These are phyloP conservation scores for Lasiurus borealis DNA, from an alignment of 2,113 vertebrate species.

Conservation along the genomic window DNA sequence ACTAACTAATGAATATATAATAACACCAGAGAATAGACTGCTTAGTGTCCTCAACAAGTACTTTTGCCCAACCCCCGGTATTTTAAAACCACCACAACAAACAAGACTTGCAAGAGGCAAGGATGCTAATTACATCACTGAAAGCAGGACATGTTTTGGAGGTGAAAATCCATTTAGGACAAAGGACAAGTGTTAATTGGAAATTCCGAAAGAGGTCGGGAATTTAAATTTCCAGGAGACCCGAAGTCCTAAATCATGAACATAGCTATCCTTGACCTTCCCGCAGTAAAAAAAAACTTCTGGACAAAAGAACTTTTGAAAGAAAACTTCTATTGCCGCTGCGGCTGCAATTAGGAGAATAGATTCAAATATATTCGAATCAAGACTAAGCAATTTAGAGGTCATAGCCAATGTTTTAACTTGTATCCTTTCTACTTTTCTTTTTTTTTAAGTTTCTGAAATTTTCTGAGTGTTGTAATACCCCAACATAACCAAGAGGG, in stretches of 20 bases:
- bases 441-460: slow-evolving; percentile 58
- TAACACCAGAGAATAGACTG: neutral
- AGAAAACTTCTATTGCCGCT: slow-evolving; percentile 58
- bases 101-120: slow-evolving; percentile 28
- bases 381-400: slow-evolving; percentile 38
- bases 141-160: slow-evolving; percentile 7
- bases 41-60: neutral
- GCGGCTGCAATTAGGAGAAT: neutral
- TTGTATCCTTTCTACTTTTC: slow-evolving; percentile 58
- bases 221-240: slow-evolving; percentile 34
- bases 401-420: slow-evolving; percentile 30
- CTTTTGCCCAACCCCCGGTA: neutral
- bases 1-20: neutral
- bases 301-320: slow-evolving; percentile 44
- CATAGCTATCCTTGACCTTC: neutral
- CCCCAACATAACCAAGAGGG: slow-evolving; percentile 35
- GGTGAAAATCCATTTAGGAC: slow-evolving; percentile 38
- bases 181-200: slow-evolving; percentile 28
- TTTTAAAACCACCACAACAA: slow-evolving; percentile 45
- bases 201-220: slow-evolving; percentile 39
- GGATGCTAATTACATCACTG: neutral
- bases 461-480: slow-evolving; percentile 70
- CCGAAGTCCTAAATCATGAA: neutral
- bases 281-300: neutral
- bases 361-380: slow-evolving; percentile 9